Percentiles rank a stretch among this genome's conserved stretches.
phyloP scores from a whole-genome alignment of 2,113 vertebrate genomes.

The Lota lota region DNA sequence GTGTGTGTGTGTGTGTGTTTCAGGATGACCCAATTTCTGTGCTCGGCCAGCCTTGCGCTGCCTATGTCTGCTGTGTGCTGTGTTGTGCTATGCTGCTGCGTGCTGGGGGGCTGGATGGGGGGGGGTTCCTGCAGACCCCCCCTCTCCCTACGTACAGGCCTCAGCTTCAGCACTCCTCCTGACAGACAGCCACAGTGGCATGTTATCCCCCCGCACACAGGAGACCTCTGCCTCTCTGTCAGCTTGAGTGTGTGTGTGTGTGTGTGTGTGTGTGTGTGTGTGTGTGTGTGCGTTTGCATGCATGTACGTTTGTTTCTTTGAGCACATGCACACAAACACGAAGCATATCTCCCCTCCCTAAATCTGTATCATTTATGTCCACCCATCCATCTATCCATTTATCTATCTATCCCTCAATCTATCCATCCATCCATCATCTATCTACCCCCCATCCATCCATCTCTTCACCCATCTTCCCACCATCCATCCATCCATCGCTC shows the following conservation, averaged over 20 bases:
- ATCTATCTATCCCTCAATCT: conserved; percentile 69
- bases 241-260: conserved; percentile 15
- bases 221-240: conserved; percentile 57
- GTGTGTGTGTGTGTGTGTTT: conserved; percentile 49
- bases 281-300: background rate
- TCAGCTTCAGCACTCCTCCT: conserved; percentile 49
- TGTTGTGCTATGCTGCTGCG: conserved; percentile 44
- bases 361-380: conserved; percentile 9
- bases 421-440: background rate
- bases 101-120: conserved; percentile 15
- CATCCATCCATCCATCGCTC: conserved; percentile 66
- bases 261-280: background rate
- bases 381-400: conserved; percentile 13
- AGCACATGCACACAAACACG: conserved; percentile 23
- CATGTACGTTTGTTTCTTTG: background rate
- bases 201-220: conserved; percentile 59
- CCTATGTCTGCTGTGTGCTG: conserved; percentile 42
- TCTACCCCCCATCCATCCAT: too few species aligned
- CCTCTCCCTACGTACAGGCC: background rate
- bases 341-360: conserved; percentile 11
- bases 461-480: conserved; percentile 41
- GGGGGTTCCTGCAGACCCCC: conserved; percentile 71
- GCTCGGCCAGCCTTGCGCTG: conserved; percentile 72
- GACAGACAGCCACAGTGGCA: conserved; percentile 73
- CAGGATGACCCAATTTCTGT: conserved; percentile 77